phyloP scores from a whole-genome alignment of 2,797 vertebrate genomes.

The Pogonophryne albipinna region DNA sequence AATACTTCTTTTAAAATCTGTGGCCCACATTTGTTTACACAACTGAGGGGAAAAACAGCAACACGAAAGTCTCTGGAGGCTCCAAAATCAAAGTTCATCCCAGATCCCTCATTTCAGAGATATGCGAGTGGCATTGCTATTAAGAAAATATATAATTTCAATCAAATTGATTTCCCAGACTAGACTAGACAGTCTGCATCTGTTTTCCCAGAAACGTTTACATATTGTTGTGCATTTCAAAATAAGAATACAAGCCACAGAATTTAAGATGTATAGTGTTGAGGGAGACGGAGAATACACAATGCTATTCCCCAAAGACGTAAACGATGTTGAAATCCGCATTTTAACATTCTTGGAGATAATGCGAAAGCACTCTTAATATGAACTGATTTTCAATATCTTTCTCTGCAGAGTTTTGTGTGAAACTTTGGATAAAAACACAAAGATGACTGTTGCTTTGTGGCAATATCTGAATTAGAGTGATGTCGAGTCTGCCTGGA shows the following conservation, averaged over 20 bases:
- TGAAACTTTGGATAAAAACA: slow-evolving; percentile 27
- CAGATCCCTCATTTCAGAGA: slow-evolving; percentile 38
- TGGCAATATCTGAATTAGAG: slow-evolving; percentile 39
- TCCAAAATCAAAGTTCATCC: slow-evolving; percentile 58
- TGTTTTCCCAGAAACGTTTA: slow-evolving; percentile 49
- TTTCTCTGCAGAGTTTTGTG: slow-evolving; percentile 24
- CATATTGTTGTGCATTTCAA: slow-evolving; percentile 68
- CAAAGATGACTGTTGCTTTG: slow-evolving; percentile 16
- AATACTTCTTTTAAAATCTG: slow-evolving; percentile 41
- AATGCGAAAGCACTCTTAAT: slow-evolving; percentile 31
- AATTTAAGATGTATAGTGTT: slow-evolving; percentile 70
- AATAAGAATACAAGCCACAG: slow-evolving; percentile 68
- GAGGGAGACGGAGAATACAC: slow-evolving; percentile 48
- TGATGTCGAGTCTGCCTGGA: slow-evolving; percentile 43
- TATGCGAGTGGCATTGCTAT: slow-evolving; percentile 44
- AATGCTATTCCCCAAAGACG: slow-evolving; percentile 45
- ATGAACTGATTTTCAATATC: slow-evolving; percentile 20
- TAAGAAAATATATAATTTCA: slow-evolving; percentile 54
- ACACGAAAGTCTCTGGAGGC: slow-evolving; percentile 26
- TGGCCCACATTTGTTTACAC: slow-evolving; percentile 49
- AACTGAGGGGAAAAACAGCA: slow-evolving; percentile 24
- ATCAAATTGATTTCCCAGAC: slow-evolving; percentile 50
- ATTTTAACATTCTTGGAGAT: slow-evolving; percentile 32
- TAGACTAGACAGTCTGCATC: slow-evolving; percentile 38
- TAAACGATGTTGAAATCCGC: slow-evolving; percentile 48